A percentile compares a stretch with the other conserved stretches of the same genome.
These are phyloP conservation scores for Malurus splendens DNA, from an alignment of 2,797 vertebrate genomes.

Conservation along the genomic window DNA sequence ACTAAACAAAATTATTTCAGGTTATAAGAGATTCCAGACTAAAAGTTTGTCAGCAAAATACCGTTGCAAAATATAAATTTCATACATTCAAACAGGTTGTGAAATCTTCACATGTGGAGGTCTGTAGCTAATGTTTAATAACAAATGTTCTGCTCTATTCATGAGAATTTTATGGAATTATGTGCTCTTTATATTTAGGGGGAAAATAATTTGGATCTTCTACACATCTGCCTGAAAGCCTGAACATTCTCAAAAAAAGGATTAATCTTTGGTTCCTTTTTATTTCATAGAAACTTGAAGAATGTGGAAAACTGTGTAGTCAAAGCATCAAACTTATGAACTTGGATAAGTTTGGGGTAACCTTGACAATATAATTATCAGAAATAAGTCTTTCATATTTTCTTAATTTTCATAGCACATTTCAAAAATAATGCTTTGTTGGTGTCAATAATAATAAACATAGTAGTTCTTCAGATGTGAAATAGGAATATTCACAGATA, in stretches of 20 bases:
- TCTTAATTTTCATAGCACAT: background rate
- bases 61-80: background rate
- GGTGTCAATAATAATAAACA: background rate
- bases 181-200: background rate
- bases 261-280: background rate
- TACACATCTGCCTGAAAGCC: background rate
- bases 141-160: background rate
- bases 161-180: background rate
- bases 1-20: background rate
- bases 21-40: background rate
- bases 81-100: background rate
- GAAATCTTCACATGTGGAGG: background rate
- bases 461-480: background rate
- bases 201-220: background rate
- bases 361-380: background rate
- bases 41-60: background rate
- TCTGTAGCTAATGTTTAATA: background rate
- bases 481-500: background rate
- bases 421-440: background rate
- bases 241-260: background rate
- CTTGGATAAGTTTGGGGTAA: fast-evolving
- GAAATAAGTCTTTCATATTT: background rate
- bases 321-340: background rate
- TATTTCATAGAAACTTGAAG: background rate
- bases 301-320: background rate